Evolutionary conservation across 2,888 invertebrate genomes (phyloP).

Genomic region (Tetragnatha montana): DNA sequence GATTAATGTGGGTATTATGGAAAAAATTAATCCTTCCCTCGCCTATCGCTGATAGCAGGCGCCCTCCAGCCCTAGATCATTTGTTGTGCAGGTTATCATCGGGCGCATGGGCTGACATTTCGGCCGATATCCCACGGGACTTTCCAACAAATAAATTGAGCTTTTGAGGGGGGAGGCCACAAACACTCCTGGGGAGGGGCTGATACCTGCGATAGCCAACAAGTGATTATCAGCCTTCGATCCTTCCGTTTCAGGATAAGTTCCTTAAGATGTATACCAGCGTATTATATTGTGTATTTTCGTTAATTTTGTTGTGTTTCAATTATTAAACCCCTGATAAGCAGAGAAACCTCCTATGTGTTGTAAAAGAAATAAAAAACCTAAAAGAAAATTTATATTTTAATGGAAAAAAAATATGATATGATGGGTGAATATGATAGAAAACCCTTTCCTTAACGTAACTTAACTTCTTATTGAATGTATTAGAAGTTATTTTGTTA

Average conservation of each 20-base stretch:
- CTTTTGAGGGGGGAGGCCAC: slow-evolving; percentile 17
- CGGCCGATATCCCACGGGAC: slow-evolving; percentile 59
- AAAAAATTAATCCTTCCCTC: slow-evolving; percentile 64
- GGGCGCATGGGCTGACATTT: slow-evolving; percentile 56
- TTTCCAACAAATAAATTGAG: slow-evolving; percentile 68
- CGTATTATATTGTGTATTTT: not conserved
- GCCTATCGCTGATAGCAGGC: slow-evolving; percentile 68
- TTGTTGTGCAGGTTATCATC: slow-evolving; percentile 67
- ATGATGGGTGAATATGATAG: too few species aligned
- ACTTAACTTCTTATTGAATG: too few species aligned
- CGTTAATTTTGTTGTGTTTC: not conserved
- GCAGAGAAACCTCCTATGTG: too few species aligned
- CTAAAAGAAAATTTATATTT: too few species aligned
- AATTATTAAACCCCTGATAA: too few species aligned
- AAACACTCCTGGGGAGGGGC: not conserved
- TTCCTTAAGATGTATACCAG: not conserved
- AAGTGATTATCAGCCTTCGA: not conserved
- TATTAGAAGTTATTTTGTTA: too few species aligned
- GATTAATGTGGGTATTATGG: slow-evolving; percentile 69
- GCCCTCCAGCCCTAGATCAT: slow-evolving; percentile 56
- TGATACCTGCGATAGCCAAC: not conserved
- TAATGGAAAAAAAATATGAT: too few species aligned
- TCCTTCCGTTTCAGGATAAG: not conserved
- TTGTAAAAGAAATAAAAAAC: too few species aligned
- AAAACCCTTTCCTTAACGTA: too few species aligned